Evolutionary conservation across 2,888 invertebrate species (phyloP), one percentile per base, ranked within the genome.

Genomic region (Idaea biselata): DNA sequence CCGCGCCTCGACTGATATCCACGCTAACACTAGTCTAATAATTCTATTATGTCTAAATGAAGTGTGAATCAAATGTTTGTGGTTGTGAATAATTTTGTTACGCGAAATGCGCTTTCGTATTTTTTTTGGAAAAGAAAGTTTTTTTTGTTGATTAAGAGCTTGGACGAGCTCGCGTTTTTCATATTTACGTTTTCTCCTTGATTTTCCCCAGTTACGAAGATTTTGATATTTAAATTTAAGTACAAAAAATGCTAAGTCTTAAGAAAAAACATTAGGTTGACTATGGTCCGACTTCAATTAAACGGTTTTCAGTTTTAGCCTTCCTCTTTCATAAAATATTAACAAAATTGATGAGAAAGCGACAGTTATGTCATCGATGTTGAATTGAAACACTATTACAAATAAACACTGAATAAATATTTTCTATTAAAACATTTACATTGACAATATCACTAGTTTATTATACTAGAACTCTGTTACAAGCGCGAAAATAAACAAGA

Each of bases 1-100:
- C 67, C 70, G 76, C 6, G 17, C 16, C 17, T 18, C 56, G 14
- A 11, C 1, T 8, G 44, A 11, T 56, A 56, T 56, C 7, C 16
- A 18, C 14, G 17, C 18, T 18, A 56, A 56, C 18, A 56, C 18
- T 18, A 16, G 53, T 53, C n/a, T 16, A 18, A 17, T 56, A 18
- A 56, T 56, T 56, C 16, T 56, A 56, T 18, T 16, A 58, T 33
- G 33, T 17, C 14, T 58, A 17, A 18, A 16, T 16, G 55, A 17
- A 18, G 55, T 17, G 55, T 55, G 55, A 55, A 18, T 58, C 31
- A 25, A 31, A 58, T n/a, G 25, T 25, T 16, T 18, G n/a, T n/a
- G 25, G 25, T 31, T 32, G 58, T 32, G 16, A 8, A 3, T 31
- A 32, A n/a, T 44, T 44, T 44, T 14, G 44, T 2, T 44, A 11